Conservation (phyloP, 2,888 invertebrate species). For the Aphidius colemani region DNA sequence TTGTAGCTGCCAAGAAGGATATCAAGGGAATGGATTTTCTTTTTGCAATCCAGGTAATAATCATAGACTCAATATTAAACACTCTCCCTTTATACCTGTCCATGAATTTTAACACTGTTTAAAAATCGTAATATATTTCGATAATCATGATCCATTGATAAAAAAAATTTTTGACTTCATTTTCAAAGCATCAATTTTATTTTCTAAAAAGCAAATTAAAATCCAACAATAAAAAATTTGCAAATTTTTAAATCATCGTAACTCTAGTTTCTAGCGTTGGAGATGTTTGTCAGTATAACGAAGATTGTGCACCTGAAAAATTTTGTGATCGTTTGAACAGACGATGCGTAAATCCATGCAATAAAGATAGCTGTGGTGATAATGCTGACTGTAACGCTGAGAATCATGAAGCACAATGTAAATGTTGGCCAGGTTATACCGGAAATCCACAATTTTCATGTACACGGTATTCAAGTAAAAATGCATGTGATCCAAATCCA, state of each 20-base stretch:
- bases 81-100: too few species aligned
- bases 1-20: constrained; percentile 84
- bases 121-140: too few species aligned
- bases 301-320: constrained; percentile 86
- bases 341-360: constrained; percentile 82
- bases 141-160: background rate
- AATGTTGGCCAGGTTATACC: constrained; percentile 79
- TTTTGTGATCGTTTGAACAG: constrained; percentile 84
- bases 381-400: constrained; percentile 83
- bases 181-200: too few species aligned
- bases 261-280: constrained; percentile 60
- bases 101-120: too few species aligned
- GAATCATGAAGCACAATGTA: constrained; percentile 79
- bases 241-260: background rate
- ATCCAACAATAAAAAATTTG: constrained; percentile 1
- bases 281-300: constrained; percentile 84
- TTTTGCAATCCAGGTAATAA: constrained; percentile 78
- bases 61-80: background rate
- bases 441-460: constrained; percentile 79
- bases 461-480: constrained; percentile 68
- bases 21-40: constrained; percentile 83
- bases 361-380: constrained; percentile 75
- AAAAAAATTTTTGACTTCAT: background rate
- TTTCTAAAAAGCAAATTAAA: background rate
- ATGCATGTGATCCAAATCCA: constrained; percentile 84